Base-by-base conservation (phyloP, 2,797 vertebrate species). In the Clarias platycephalus region DNA sequence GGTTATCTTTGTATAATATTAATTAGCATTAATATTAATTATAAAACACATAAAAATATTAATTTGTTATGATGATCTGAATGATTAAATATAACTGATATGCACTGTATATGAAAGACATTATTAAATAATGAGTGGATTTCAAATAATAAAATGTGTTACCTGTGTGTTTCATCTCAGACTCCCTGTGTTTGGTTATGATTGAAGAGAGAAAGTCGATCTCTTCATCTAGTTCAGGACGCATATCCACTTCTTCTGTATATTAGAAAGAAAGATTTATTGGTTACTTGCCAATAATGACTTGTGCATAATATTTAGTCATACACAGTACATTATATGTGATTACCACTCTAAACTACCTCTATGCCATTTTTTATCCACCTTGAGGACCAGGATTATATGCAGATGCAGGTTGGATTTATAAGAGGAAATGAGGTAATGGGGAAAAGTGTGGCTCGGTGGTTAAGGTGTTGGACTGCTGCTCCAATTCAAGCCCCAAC, bases 121-220 rank as follows among this genome's bases (percentile, higher is more conserved):
- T 26, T 34, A 66, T 26, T 24, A 80, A 66, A 81, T 5, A 9
- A 40, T 3, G 5, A 6, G 8, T 20, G 49, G 72, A 26, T 57
- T 57, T 28, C 40, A 62, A 78, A 40, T 34, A 62, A 44, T 63
- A 63, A 67, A 67, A 57, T 20, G 18, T 76, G 8, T 40, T 86
- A 96, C 95, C 95, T 88, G 94, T 85, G 79, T 89, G 89, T 34
- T 83, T 88, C 0, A 78, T 72, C 26, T 90, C 89, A 2, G 92
- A 91, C 53, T 0, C 89, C 87, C 93, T 88, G 81, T 97, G 95
- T 81, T 93, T 93, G 34, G 93, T 93, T 75, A 97, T 93, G 86
- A 96, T 90, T 2, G 95, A 94, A 0, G 96, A 97, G 5, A 98
- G 92, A 75, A 95, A 88, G 92, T 99, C 96, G 0, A 99, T 98